Evolutionary conservation across 2,888 invertebrate genomes (phyloP).

Genomic region (Zaprionus obscuricornis): DNA sequence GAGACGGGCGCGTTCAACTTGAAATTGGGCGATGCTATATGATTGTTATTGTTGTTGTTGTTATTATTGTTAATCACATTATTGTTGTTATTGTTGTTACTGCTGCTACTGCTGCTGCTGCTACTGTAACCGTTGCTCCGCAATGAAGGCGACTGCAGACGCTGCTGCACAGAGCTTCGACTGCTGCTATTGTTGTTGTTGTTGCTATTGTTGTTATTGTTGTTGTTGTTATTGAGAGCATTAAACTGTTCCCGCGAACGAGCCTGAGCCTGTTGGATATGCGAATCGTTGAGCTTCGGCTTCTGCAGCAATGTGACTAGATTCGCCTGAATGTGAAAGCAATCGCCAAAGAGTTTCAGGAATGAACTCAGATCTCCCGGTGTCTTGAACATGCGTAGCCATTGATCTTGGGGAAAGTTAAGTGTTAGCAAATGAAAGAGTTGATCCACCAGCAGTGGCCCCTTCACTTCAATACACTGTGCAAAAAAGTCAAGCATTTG

Average conservation of each 20-base stretch:
- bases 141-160: constrained; percentile 76
- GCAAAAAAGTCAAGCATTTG: constrained; percentile 92
- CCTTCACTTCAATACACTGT: constrained; percentile 91
- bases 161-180: constrained; percentile 76
- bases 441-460: constrained; percentile 93
- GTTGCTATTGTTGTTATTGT: constrained; percentile 46
- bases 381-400: constrained; percentile 95
- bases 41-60: constrained; percentile 64
- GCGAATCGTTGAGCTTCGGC: constrained; percentile 87
- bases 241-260: constrained; percentile 83
- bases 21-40: constrained; percentile 80
- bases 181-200: constrained; percentile 15
- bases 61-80: constrained; percentile 54
- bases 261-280: constrained; percentile 83
- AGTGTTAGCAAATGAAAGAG: constrained; percentile 92
- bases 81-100: constrained; percentile 49
- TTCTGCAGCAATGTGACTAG: constrained; percentile 92
- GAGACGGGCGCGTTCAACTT: constrained; percentile 83
- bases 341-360: constrained; percentile 95
- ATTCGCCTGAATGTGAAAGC: constrained; percentile 96
- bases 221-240: constrained; percentile 77
- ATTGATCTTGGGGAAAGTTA: constrained; percentile 90
- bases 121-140: constrained; percentile 65
- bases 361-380: constrained; percentile 95
- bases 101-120: constrained; percentile 44